Percentiles rank a stretch among this genome's conserved stretches.
Conservation (phyloP, 1,140 invertebrate species). For the Planococcus citri region DNA sequence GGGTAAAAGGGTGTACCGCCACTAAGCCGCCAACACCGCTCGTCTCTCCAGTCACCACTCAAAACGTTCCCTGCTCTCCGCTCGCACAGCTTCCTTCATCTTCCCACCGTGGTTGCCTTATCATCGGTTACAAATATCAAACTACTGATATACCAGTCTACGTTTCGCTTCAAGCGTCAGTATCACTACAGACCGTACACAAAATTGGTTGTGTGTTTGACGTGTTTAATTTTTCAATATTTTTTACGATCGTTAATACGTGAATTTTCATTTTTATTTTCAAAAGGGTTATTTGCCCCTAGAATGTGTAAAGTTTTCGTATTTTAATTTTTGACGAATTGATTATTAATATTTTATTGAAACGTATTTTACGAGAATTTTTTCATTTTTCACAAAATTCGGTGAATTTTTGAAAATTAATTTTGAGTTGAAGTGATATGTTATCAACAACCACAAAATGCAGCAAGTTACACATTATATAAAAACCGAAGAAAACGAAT, state of each 20-base stretch:
- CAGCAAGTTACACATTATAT: not conserved
- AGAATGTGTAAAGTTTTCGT: too few species aligned
- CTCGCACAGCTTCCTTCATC: not conserved
- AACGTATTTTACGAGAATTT: too few species aligned
- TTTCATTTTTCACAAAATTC: too few species aligned
- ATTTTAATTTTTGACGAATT: too few species aligned
- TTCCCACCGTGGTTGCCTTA: not conserved
- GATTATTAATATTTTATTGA: too few species aligned
- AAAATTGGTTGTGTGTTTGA: not conserved
- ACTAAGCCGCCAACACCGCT: conserved; percentile 14
- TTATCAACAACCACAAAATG: not conserved
- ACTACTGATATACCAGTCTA: conserved; percentile 8
- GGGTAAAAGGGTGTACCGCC: conserved; percentile 14
- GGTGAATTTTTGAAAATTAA: too few species aligned
- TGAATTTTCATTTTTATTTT: too few species aligned
- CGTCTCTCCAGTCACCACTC: not conserved
- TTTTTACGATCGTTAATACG: not conserved
- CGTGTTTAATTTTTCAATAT: not conserved
- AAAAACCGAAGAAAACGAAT: not conserved
- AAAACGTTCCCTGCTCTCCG: too few species aligned
- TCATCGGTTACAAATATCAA: not conserved
- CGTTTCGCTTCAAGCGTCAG: too few species aligned
- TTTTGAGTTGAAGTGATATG: not conserved
- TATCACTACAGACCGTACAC: not conserved
- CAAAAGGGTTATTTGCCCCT: too few species aligned